Percentiles rank a stretch among this genome's conserved stretches.
These are phyloP conservation scores for Drosophila algonquin DNA, from an alignment of 2,888 invertebrate genomes.

Conservation along the genomic window DNA sequence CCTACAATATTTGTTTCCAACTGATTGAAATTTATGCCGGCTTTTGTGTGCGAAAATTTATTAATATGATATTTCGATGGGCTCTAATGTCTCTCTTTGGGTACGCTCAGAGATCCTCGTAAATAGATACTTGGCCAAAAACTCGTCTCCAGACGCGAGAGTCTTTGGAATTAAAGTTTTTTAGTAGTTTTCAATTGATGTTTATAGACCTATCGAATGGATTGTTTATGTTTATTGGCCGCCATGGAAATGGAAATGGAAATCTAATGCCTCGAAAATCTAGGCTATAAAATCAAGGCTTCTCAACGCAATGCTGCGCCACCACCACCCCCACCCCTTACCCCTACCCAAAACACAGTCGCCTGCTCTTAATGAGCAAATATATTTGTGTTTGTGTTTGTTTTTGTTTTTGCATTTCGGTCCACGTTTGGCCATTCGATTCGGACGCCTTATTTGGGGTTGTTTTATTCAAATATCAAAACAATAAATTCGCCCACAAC, in stretches of 20 bases:
- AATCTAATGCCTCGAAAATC: constrained; percentile 19
- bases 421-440: constrained; percentile 34
- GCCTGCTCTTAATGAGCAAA: constrained; percentile 56
- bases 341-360: constrained; percentile 3
- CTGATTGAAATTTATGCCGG: constrained; percentile 73
- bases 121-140: constrained; percentile 30
- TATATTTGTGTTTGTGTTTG: constrained; percentile 8
- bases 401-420: constrained; percentile 23
- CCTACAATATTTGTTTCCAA: constrained; percentile 40
- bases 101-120: constrained; percentile 22
- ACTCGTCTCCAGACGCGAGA: not conserved
- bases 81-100: constrained; percentile 45
- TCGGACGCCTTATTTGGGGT: constrained; percentile 52
- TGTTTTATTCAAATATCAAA: constrained; percentile 67
- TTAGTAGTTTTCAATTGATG: constrained; percentile 43
- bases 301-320: constrained; percentile 22
- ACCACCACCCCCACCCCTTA: constrained; percentile 10
- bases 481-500: constrained; percentile 65
- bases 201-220: constrained; percentile 36
- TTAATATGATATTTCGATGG: constrained; percentile 32
- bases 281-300: constrained; percentile 26
- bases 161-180: constrained; percentile 25
- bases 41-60: constrained; percentile 43
- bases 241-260: not conserved
- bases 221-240: constrained; percentile 38